phyloP scores from a whole-genome alignment of 1,140 invertebrate species.

The Lasaia peninsularis region DNA sequence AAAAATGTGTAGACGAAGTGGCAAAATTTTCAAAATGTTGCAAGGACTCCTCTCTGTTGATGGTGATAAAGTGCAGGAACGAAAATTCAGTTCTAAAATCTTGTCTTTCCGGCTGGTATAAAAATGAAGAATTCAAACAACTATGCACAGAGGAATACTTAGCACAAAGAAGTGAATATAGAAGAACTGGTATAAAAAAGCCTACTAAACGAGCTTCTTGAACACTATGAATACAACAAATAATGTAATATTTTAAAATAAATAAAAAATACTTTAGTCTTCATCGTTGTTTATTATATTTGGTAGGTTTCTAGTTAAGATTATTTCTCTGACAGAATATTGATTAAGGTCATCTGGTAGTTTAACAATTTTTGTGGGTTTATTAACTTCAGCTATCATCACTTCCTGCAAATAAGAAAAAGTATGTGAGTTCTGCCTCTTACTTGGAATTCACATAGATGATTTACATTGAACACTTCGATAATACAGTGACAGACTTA shows the following conservation, averaged over 20 bases:
- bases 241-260: slow-evolving; percentile 35
- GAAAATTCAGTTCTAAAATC: slow-evolving; percentile 83
- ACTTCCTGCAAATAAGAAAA: slow-evolving; percentile 57
- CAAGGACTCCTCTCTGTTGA: slow-evolving; percentile 81
- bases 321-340: slow-evolving; percentile 54
- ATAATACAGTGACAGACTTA: no score
- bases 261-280: slow-evolving; percentile 48
- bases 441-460: no score
- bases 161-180: slow-evolving; percentile 87
- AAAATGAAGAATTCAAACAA: slow-evolving; percentile 85
- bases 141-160: slow-evolving; percentile 89
- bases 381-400: slow-evolving; percentile 55
- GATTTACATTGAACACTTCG: no score
- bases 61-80: slow-evolving; percentile 85
- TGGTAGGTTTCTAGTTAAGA: slow-evolving; percentile 62
- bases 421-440: no score
- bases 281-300: slow-evolving; percentile 59
- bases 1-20: slow-evolving; percentile 87
- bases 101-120: slow-evolving; percentile 87
- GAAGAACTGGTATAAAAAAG: slow-evolving; percentile 86
- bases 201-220: slow-evolving; percentile 64
- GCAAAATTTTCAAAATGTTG: slow-evolving; percentile 87
- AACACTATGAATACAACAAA: slow-evolving; percentile 8
- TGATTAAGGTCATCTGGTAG: slow-evolving; percentile 49
- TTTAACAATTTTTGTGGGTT: slow-evolving; percentile 31